Base-by-base conservation (phyloP, 2,797 vertebrate species). In the Zenarchopterus dispar region DNA sequence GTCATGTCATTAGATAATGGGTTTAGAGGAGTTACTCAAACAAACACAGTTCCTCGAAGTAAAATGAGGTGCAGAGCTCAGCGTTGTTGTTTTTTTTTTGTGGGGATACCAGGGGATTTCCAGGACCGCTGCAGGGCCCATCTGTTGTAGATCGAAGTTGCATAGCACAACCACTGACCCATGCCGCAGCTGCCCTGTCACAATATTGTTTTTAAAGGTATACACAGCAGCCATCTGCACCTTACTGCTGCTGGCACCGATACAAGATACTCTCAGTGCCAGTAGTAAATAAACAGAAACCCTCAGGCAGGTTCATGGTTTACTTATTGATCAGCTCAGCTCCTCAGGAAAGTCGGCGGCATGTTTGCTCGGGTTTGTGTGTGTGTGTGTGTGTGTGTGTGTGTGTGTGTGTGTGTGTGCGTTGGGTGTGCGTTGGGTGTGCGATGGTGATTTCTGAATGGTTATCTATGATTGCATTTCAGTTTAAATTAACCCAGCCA, bases 1-100 rank as follows among this genome's bases (percentile, higher is more conserved):
- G 76, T 84, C 78, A 83, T 84, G 81, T 85, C 86, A 89, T 85
- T 88, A 85, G 83, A 88, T 87, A 86, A 86, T 87, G 82, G 80
- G 45, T 84, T 84, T 78, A 73, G 80, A 85, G 82, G 71, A 77
- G 82, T 76, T 83, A 80, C 78, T 88, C 81, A 88, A 85, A 89
- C 79, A 84, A 90, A 88, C 82, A 83, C 84, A 81, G 61, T 81
- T 84, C 72, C 84, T 84, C 67, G 70, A 81, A 80, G 75, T 83
- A 75, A 81, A 82, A 75, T 77, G 78, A 86, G 75, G 73, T 62
- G 55, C 67, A 61, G 41, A 67, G 68, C 67, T 75, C 61, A 48
- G 60, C 22, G 75, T 62, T 22, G 13, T 18, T 24, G 1, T 44
- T 39, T 50, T 58, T 84, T 85, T 78, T 78, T 70, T 60, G 62